Base-by-base conservation (phyloP, 2,797 vertebrate species). In the Bradypodion ventrale region DNA sequence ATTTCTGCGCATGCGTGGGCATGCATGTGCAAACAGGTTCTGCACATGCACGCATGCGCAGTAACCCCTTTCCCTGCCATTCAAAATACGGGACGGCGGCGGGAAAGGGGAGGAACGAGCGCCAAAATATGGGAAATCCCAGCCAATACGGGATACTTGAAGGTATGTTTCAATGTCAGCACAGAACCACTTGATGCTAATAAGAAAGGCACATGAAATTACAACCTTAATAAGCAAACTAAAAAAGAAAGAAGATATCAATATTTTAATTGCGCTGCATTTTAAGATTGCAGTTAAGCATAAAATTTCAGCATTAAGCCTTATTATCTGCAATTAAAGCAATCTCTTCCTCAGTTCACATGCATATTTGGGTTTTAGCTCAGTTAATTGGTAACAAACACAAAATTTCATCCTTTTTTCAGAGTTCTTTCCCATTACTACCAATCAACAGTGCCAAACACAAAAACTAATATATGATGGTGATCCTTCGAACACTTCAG, bases 301-400 rank as follows among this genome's bases (percentile, higher is more conserved):
- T 62, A 23, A 49, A 37, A 83, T 65, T 59, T 42, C 12, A 66
- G 13, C 35, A 76, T 56, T 73, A 63, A 82, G 40, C 56, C n/a
- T 82, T 49, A 63, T 37, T 49, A 75, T 56, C 73, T 66, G n/a
- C 46, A 73, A 75, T 75, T 82, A 75, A 82, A 75, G 42, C 59
- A 65, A 63, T 63, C 13, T 23, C 70, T 63, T 82, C 70, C 59
- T 74, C 56, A 74, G 74, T 75, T 65, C 62, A 75, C 75, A 69
- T 78, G 66, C 56, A 27, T 44, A 29, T 37, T 78, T 40, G 29
- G 75, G 27, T 42, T 83, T 44, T 70, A 60, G 27, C 29, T 27
- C 52, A 4, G 13, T 62, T 35, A 27, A 68, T n/a, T n/a, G 60
- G 40, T 35, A 70, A 12, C n/a, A 10, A 70, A 44, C 21, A 52